These are phyloP conservation scores for Melanotaenia trifasciata DNA, from an alignment of 2,797 vertebrate genomes.

Conservation along the genomic window DNA sequence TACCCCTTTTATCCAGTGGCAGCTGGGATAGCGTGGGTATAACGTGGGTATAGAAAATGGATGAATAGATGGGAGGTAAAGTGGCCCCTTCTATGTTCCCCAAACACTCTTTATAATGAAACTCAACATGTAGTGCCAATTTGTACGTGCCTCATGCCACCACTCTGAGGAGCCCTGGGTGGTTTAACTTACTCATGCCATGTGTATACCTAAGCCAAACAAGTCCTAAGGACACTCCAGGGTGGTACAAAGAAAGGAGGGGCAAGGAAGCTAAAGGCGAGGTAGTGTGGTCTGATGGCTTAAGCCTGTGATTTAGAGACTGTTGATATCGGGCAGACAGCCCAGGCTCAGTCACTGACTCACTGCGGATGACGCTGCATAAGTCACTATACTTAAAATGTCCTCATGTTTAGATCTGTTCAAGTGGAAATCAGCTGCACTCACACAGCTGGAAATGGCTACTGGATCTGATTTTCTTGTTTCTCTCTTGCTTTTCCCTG, in stretches of 20 bases:
- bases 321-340: slow-evolving; percentile 83
- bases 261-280: slow-evolving; percentile 70
- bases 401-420: slow-evolving; percentile 83
- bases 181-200: slow-evolving; percentile 80
- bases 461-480: slow-evolving; percentile 79
- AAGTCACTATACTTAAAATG: slow-evolving; percentile 85
- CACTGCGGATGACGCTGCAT: slow-evolving; percentile 80
- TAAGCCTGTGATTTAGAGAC: slow-evolving; percentile 84
- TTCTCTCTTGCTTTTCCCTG: slow-evolving; percentile 60
- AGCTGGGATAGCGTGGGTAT: too few relatives aligned
- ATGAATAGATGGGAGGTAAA: slow-evolving; percentile 16
- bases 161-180: slow-evolving; percentile 74
- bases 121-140: slow-evolving; percentile 22
- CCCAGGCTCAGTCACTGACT: slow-evolving; percentile 82
- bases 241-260: slow-evolving; percentile 77
- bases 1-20: too few relatives aligned
- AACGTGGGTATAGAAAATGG: background rate
- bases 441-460: slow-evolving; percentile 80
- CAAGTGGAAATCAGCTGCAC: slow-evolving; percentile 81
- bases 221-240: slow-evolving; percentile 80
- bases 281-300: slow-evolving; percentile 82
- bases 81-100: slow-evolving; percentile 24
- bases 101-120: slow-evolving; percentile 66
- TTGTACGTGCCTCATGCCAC: slow-evolving; percentile 72
- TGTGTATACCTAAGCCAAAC: slow-evolving; percentile 81